Base-by-base conservation (phyloP, 2,797 vertebrate genomes). In the Channallabes apus region DNA sequence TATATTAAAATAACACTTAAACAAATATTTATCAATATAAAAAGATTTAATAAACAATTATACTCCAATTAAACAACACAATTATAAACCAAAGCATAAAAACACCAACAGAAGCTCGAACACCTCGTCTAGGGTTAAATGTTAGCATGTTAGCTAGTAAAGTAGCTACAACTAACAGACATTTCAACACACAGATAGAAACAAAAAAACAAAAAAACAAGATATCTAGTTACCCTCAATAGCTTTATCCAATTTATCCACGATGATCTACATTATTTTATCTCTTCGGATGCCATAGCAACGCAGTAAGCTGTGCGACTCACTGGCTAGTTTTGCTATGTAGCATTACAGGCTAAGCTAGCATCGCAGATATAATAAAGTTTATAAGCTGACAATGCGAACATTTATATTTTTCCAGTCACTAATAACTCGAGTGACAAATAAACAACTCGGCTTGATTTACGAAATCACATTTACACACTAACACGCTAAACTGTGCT, bases 261-360 rank as follows among this genome's bases (percentile, higher is more conserved):
- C 14, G 11, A 78, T 1, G 6, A 2, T 4, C 6, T 3, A 20
- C 24, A 65, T 67, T 22, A 67, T 65, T 80, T 80, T 6, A 67
- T 12, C 41, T 22, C 38, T 29, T 80, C 22, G 51, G 79, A 54
- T 32, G 14, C 62, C 79, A 80, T 80, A 80, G 79, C 79, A 80
- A 80, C 79, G 79, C 59, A 80, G 35, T 80, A 41, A 64, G 78
- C 78, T 80, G 46, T 51, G 15, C n/a, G 61, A 51, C 78, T 80
- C 65, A 17, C 62, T 54, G 79, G 62, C 35, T 51, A 54, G 62
- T 67, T 67, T 51, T 38, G 41, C 62, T 12, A 22, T 29, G 4
- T 80, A 80, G 77, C 77, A 64, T 80, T 35, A 41, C 77, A 64
- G 64, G 35, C 59, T 64, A 65, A 51, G 61, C 38, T 20, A 65